These are phyloP conservation scores for Pelodiscus sinensis DNA, from an alignment of 2,113 vertebrate genomes.

Conservation along the genomic window DNA sequence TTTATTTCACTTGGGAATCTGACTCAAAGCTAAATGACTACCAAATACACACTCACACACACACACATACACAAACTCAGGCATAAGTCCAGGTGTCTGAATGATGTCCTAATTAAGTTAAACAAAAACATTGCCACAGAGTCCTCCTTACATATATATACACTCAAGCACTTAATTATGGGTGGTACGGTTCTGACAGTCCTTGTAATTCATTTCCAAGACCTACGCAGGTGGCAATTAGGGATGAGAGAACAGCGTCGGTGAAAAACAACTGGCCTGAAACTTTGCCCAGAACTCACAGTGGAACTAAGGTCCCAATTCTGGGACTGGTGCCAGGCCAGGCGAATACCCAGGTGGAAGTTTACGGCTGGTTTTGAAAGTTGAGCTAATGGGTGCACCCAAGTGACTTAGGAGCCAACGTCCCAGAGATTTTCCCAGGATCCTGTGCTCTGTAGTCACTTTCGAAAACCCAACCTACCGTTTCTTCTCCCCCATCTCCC, in stretches of 20 bases:
- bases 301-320: neutral
- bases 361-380: neutral
- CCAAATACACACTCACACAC: neutral
- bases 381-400: neutral
- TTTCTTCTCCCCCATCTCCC: neutral
- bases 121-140: slow-evolving; percentile 1
- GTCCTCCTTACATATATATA: neutral
- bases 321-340: neutral
- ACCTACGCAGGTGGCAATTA: neutral
- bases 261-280: neutral
- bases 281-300: neutral
- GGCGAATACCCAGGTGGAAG: neutral
- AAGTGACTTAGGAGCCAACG: neutral
- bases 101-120: slow-evolving; percentile 67
- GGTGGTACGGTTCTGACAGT: slow-evolving; percentile 24
- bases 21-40: slow-evolving; percentile 54
- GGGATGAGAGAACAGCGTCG: neutral
- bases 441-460: neutral
- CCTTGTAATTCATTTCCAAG: slow-evolving; percentile 10
- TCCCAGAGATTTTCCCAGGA: neutral
- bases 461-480: neutral
- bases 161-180: slow-evolving; percentile 32
- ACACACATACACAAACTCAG: neutral
- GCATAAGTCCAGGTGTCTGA: slow-evolving; percentile 49
- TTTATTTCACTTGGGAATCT: slow-evolving; percentile 59